These are phyloP conservation scores for Cladopsammia gracilis DNA, from an alignment of 64 coral and sea anemone genomes.

Conservation along the genomic window DNA sequence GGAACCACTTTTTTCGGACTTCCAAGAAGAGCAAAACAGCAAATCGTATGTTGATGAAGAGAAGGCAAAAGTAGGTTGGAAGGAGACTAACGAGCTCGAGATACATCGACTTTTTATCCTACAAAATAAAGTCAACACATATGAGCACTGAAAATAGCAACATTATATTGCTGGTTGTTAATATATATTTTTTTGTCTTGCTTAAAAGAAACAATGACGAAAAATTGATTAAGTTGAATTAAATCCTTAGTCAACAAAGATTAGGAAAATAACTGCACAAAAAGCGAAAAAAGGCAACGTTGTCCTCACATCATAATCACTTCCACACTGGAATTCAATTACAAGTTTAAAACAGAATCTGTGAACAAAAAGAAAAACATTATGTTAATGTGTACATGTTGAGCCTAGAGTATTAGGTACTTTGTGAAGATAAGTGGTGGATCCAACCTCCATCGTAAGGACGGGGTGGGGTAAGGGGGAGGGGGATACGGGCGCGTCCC, in stretches of 20 bases:
- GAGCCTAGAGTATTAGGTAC: neutral
- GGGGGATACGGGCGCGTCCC: too few species aligned
- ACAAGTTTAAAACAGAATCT: neutral
- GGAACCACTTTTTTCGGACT: neutral
- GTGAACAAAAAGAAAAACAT: neutral
- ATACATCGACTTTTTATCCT: neutral
- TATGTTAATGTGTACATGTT: neutral
- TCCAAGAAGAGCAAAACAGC: conserved; percentile 6
- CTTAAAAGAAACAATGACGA: too few species aligned
- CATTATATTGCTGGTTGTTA: too few species aligned
- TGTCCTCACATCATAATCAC: neutral
- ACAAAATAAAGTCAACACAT: neutral
- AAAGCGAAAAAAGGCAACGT: neutral
- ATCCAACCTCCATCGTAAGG: too few species aligned
- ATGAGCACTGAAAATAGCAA: neutral
- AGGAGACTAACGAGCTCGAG: neutral
- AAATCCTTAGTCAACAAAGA: neutral
- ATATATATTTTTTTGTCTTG: too few species aligned
- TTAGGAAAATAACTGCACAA: neutral
- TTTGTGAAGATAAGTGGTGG: too few species aligned
- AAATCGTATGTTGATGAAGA: neutral
- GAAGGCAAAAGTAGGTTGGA: conserved; percentile 1
- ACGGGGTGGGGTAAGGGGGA: too few species aligned
- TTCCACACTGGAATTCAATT: neutral
- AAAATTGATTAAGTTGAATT: too few species aligned